Evolutionary conservation across 2,888 invertebrate species (phyloP), one percentile per base, ranked within the genome.

Genomic region (Syritta pipiens): DNA sequence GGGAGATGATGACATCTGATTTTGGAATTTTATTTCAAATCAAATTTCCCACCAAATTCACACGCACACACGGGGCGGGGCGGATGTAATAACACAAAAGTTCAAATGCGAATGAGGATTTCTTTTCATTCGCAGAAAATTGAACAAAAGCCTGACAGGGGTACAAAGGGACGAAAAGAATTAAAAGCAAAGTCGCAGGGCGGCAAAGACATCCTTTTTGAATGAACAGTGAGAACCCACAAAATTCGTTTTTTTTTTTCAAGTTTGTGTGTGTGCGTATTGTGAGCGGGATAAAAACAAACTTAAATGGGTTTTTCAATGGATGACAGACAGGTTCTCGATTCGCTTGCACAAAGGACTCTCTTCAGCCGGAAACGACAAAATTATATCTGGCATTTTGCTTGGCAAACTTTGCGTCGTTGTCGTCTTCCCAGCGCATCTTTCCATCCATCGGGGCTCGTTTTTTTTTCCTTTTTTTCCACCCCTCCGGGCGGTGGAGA

Each of bases 331-430:
- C 77, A 77, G 53, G 60, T 72, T 71, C 49, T 71, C 65, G 77
- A 77, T 77, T 60, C 53, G 60, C 48, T 65, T 72, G 59, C 48
- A 77, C 77, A 77, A 72, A 77, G 48, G 71, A 57, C 48, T 60
- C 42, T 55, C 22, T 20, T 77, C 65, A 55, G 49, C 53, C 71
- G 71, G 77, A 67, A 67, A 77, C 71, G 65, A 77, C 77, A 77
- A n/a, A n/a, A 77, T 77, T 77, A 77, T 71, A 65, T 48, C 77
- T 71, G 77, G 53, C 67, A 67, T 68, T 57, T 55, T 57, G 40
- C 49, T 69, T 44, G 68, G 53, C 46, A 59, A 72, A 67, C 65
- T 71, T 77, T 60, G 9, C n/a, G n/a, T n/a, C n/a, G n/a, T n/a
- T n/a, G n/a, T n/a, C n/a, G n/a, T n/a, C n/a, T n/a, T n/a, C n/a